phyloP scores from a whole-genome alignment of 2,888 invertebrate genomes.

The Agrochola lychnidis region DNA sequence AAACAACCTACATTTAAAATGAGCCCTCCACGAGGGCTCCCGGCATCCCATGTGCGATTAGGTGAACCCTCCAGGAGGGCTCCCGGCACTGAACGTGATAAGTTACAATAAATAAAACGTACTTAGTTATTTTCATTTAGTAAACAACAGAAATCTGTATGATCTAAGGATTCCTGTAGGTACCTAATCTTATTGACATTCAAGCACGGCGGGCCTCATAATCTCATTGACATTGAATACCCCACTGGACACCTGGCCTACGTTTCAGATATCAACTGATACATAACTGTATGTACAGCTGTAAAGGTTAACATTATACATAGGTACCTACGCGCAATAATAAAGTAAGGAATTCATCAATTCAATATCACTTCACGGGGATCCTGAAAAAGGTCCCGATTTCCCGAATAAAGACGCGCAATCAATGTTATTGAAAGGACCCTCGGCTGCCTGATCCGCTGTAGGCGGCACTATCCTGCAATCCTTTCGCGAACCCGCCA shows the following conservation, averaged over 20 bases:
- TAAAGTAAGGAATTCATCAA: conserved; percentile 60
- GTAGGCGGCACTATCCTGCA: conserved; percentile 67
- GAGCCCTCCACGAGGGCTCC: too few relatives aligned
- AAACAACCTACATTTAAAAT: too few relatives aligned
- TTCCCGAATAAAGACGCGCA: conserved; percentile 71
- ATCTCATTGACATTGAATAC: conserved; percentile 53
- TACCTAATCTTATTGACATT: conserved; percentile 47
- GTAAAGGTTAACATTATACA: conserved; percentile 22
- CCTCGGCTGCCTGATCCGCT: conserved; percentile 52
- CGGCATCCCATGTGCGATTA: too few relatives aligned
- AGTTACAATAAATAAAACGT: too few relatives aligned
- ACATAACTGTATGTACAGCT: conserved; percentile 6
- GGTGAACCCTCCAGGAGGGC: too few relatives aligned
- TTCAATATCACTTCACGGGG: conserved; percentile 70
- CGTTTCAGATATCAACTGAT: conserved; percentile 30
- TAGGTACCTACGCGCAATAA: conserved; percentile 34
- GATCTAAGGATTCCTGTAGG: conserved; percentile 35
- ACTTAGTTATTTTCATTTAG: not conserved
- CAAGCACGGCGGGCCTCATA: conserved; percentile 31
- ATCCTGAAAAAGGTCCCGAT: conserved; percentile 68
- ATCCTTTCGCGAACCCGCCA: conserved; percentile 67
- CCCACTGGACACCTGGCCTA: conserved; percentile 28
- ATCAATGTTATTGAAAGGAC: conserved; percentile 74
- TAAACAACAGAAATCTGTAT: conserved; percentile 25
- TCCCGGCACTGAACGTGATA: too few relatives aligned